Conservation (phyloP, 2,113 vertebrate genomes). For the Rhynchopsitta pachyrhyncha region DNA sequence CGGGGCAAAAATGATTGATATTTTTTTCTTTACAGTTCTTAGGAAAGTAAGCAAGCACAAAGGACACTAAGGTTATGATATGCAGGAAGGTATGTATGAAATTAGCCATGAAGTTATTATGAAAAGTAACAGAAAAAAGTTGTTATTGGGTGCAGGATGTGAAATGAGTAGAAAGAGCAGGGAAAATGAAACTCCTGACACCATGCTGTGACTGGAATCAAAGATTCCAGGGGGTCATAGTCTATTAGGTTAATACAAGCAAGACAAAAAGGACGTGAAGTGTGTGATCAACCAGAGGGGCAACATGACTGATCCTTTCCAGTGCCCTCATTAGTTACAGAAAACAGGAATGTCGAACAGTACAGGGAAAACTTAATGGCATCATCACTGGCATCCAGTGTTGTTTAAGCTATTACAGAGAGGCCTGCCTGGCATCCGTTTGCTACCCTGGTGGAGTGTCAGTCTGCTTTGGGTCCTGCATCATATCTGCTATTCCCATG, state of each 20-base stretch:
- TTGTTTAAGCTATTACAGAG: background rate
- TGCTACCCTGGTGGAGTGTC: background rate
- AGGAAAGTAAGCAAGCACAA: background rate
- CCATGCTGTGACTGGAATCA: background rate
- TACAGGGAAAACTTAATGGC: background rate
- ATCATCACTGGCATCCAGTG: background rate
- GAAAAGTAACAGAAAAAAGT: background rate
- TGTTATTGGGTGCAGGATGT: background rate
- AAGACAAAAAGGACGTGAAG: background rate
- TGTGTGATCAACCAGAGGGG: background rate
- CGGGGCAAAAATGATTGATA: background rate
- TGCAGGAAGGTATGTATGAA: background rate
- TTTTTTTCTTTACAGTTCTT: background rate
- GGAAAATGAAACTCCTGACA: background rate
- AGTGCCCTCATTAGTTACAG: background rate
- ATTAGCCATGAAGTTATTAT: background rate
- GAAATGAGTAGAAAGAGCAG: background rate
- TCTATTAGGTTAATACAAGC: background rate
- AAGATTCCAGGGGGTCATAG: background rate
- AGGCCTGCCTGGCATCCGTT: background rate
- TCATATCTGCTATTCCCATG: conserved; percentile 28
- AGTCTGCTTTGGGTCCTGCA: conserved; percentile 1
- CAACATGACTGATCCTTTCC: background rate
- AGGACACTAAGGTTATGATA: background rate
- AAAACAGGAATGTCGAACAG: background rate